These are phyloP conservation scores for Ceratosolen solmsi DNA, from an alignment of 1,140 invertebrate genomes.

Conservation along the genomic window DNA sequence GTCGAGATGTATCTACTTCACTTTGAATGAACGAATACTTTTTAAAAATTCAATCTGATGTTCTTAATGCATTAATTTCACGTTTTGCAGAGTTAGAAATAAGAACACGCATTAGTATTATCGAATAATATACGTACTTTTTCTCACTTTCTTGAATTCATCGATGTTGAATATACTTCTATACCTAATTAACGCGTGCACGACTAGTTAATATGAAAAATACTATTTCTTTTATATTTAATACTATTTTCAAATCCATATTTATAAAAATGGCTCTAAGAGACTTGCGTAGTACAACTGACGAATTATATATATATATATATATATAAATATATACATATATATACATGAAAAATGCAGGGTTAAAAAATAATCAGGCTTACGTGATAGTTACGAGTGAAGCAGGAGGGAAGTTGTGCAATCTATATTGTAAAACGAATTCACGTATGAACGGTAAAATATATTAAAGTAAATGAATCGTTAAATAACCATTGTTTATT, in stretches of 20 bases:
- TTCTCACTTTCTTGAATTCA: not conserved
- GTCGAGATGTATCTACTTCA: too few relatives aligned
- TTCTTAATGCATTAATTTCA: too few relatives aligned
- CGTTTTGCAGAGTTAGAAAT: too few relatives aligned
- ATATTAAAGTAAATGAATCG: not conserved
- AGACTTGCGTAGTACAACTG: too few relatives aligned
- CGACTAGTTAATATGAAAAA: constrained; percentile 13
- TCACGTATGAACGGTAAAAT: not conserved
- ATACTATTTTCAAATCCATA: constrained; percentile 46
- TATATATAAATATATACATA: too few relatives aligned
- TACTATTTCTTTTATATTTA: constrained; percentile 41
- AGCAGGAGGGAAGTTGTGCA: not conserved
- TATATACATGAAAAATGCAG: not conserved
- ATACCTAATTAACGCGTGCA: constrained; percentile 22
- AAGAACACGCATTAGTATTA: too few relatives aligned
- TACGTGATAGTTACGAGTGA: not conserved
- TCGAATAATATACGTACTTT: too few relatives aligned
- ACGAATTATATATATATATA: too few relatives aligned
- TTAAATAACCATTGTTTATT: not conserved
- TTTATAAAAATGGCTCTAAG: constrained; percentile 34
- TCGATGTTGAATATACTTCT: constrained; percentile 26
- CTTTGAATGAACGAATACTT: too few relatives aligned
- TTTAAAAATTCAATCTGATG: too few relatives aligned
- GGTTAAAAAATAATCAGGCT: not conserved
- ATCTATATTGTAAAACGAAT: not conserved